Base-by-base conservation (phyloP, 2,888 invertebrate species). In the Erebia epiphron region DNA sequence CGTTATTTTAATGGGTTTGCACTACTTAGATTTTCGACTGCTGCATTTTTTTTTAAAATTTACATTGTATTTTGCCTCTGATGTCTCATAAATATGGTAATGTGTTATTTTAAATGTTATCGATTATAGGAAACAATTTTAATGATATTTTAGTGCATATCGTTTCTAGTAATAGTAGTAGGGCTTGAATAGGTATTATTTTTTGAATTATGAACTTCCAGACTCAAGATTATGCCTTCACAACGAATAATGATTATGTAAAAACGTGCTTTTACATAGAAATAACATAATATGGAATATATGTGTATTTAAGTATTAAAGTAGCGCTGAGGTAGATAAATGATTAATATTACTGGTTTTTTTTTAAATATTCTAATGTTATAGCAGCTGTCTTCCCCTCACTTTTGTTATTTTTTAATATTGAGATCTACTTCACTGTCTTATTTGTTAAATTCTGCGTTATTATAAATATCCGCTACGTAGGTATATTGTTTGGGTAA, bases 11-110 rank as follows among this genome's bases (percentile, higher is more conserved):
- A 26, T 26, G 26, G 26, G 43, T 43, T 43, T 43, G 10, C 11
- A 11, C 43, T 1, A 46, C 11, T 11, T 11, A 46, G 1, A 46
- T 10, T 46, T 46, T 46, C 11, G 8, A 46, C 43, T 46, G 2
- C 43, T 46, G 43, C 43, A 46, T 46, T 46, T 46, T 46, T n/a
- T n/a, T n/a, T n/a, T n/a, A n/a, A 46, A 46, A 46, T 71, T 73
- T 58, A 81, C 75, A 75, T 79, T 71, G 78, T 84, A 80, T 84
- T 86, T 87, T 90, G 89, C 89, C 89, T 90, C n/a, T 90, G 79
- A 82, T 77, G 80, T 83, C 84, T 86, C 79, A 83, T 83, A 83
- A 83, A 43, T 61, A 18, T 61, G 18, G 13, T 52, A 58, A 76
- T 67, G 62, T 73, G 73, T 74, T 71, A 76, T 77, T 79, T 77